Percentiles rank a stretch among this genome's conserved stretches.
These are phyloP conservation scores for Euzophera pinguis DNA, from an alignment of 2,888 invertebrate species.

Conservation along the genomic window DNA sequence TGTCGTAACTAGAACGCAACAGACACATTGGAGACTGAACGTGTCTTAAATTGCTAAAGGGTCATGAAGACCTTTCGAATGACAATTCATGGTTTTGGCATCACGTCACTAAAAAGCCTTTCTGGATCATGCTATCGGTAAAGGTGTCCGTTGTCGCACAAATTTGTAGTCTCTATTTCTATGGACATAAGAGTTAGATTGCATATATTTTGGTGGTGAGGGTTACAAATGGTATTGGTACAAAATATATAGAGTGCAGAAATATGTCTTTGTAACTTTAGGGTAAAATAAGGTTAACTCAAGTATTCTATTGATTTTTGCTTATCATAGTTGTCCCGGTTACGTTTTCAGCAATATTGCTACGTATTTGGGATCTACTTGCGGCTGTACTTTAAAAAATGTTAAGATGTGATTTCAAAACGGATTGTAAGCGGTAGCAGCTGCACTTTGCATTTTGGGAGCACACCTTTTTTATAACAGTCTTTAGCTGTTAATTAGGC, in stretches of 20 bases:
- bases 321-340: no score
- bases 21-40: constrained; percentile 2
- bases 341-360: no score
- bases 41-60: constrained; percentile 1
- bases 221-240: background rate
- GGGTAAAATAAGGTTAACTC: background rate
- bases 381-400: no score
- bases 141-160: background rate
- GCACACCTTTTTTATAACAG: no score
- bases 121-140: background rate
- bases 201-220: background rate
- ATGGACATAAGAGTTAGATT: background rate
- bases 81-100: background rate
- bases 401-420: no score
- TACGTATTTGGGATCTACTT: no score
- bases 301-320: no score
- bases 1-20: background rate
- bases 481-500: no score
- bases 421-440: no score
- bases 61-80: background rate
- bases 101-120: constrained; percentile 16
- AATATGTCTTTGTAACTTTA: background rate
- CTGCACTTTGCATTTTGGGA: no score
- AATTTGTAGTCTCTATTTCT: background rate
- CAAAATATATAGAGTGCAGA: background rate